phyloP scores from a whole-genome alignment of 2,888 invertebrate genomes.

The Pandemis heparana region DNA sequence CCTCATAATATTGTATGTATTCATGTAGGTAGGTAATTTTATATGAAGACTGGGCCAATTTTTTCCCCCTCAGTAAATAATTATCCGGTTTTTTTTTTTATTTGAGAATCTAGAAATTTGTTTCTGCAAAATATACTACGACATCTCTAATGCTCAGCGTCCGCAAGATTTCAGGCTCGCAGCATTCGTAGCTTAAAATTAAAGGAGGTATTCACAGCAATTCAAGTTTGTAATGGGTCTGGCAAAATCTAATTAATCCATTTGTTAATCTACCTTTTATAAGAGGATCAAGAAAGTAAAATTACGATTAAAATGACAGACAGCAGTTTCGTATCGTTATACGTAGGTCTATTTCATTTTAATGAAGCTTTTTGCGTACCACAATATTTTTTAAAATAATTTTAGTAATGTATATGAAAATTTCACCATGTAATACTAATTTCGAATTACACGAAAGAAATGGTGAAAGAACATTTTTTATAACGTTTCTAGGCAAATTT shows the following conservation, averaged over 20 bases:
- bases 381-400: no score
- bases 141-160: neutral
- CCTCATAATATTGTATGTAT: no score
- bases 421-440: no score
- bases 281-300: conserved; percentile 10
- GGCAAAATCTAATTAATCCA: conserved; percentile 30
- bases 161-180: conserved; percentile 4
- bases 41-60: no score
- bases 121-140: neutral
- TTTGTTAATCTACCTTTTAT: conserved; percentile 14
- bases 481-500: no score
- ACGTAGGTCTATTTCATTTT: neutral
- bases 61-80: no score
- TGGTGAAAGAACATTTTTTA: no score
- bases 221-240: conserved; percentile 25
- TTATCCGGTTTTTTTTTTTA: no score
- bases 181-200: conserved; percentile 14
- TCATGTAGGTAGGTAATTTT: no score
- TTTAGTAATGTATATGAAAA: no score
- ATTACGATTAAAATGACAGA: neutral
- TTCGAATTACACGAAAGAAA: no score
- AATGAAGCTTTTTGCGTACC: neutral
- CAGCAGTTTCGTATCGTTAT: neutral
- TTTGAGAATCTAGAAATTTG: neutral
- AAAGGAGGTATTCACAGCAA: conserved; percentile 14